These are phyloP conservation scores for Chrysolina haemoptera DNA, from an alignment of 2,888 invertebrate species.

Conservation along the genomic window DNA sequence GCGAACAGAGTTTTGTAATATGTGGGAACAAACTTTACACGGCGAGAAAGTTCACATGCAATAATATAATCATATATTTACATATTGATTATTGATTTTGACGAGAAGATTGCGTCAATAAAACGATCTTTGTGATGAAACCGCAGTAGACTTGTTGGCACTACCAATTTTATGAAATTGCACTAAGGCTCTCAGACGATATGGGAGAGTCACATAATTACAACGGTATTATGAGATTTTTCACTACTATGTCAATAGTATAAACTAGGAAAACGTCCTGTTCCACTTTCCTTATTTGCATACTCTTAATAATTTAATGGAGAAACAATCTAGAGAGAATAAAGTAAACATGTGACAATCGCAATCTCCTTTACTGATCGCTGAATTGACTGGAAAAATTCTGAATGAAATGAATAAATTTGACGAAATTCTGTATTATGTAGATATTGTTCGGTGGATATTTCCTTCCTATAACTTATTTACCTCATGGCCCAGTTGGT, in stretches of 20 bases:
- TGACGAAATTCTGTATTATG: too few relatives aligned
- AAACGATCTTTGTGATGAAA: constrained; percentile 8
- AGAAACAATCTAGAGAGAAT: background rate
- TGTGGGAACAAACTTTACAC: background rate
- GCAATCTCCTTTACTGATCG: too few relatives aligned
- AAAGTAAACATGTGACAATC: background rate
- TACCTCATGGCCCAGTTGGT: too few relatives aligned
- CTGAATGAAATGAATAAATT: too few relatives aligned
- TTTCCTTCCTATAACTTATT: too few relatives aligned
- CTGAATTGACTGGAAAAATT: too few relatives aligned
- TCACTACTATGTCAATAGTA: constrained; percentile 9
- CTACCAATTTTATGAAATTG: background rate
- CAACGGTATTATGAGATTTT: constrained; percentile 11
- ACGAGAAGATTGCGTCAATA: constrained; percentile 13
- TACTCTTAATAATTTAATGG: background rate
- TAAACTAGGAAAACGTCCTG: background rate
- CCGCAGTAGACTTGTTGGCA: background rate
- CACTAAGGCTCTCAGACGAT: background rate
- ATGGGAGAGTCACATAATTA: constrained; percentile 16
- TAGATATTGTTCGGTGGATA: too few relatives aligned
- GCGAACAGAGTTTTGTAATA: background rate
- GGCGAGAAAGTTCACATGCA: constrained; percentile 5
- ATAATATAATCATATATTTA: constrained; percentile 14
- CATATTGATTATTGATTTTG: constrained; percentile 19
- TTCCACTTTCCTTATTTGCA: constrained; percentile 6